Evolutionary conservation across 2,888 invertebrate genomes (phyloP).

Genomic region (Stenoptilia bipunctidactyla): DNA sequence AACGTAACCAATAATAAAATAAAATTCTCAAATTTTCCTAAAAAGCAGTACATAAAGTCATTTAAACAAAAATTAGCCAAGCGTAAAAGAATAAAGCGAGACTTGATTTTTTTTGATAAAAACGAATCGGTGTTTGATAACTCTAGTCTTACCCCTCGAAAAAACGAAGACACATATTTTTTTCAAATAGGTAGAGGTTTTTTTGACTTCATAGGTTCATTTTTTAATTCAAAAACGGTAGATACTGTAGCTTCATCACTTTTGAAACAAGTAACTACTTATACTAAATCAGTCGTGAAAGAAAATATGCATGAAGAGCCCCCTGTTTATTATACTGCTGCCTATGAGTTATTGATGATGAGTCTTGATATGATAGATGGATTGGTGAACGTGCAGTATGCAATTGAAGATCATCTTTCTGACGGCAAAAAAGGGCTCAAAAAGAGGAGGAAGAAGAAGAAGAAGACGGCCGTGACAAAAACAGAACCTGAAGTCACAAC

Average conservation of each 20-base stretch:
- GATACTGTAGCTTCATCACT: slow-evolving; percentile 14
- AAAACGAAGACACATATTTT: not conserved
- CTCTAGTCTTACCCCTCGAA: too few species aligned
- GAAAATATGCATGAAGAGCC: slow-evolving; percentile 30
- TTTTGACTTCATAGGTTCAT: slow-evolving; percentile 25
- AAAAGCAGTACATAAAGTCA: not conserved
- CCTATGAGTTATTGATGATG: slow-evolving; percentile 40
- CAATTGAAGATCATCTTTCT: slow-evolving; percentile 25
- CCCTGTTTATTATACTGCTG: slow-evolving; percentile 38
- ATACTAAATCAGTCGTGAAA: slow-evolving; percentile 32
- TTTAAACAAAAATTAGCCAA: slow-evolving; percentile 6
- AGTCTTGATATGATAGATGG: slow-evolving; percentile 45
- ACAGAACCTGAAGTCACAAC: not conserved
- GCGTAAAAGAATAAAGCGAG: slow-evolving; percentile 14
- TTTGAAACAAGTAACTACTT: slow-evolving; percentile 25
- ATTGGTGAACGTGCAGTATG: slow-evolving; percentile 32
- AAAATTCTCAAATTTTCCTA: not conserved
- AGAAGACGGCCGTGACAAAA: not conserved
- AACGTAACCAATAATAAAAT: not conserved
- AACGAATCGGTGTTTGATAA: not conserved
- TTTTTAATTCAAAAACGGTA: slow-evolving; percentile 29
- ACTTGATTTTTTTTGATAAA: not conserved
- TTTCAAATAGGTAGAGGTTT: slow-evolving; percentile 20
- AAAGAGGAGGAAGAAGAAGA: slow-evolving; percentile 14
- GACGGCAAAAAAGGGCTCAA: slow-evolving; percentile 10